phyloP scores from a whole-genome alignment of 2,113 vertebrate genomes.

The Ammospiza nelsoni region DNA sequence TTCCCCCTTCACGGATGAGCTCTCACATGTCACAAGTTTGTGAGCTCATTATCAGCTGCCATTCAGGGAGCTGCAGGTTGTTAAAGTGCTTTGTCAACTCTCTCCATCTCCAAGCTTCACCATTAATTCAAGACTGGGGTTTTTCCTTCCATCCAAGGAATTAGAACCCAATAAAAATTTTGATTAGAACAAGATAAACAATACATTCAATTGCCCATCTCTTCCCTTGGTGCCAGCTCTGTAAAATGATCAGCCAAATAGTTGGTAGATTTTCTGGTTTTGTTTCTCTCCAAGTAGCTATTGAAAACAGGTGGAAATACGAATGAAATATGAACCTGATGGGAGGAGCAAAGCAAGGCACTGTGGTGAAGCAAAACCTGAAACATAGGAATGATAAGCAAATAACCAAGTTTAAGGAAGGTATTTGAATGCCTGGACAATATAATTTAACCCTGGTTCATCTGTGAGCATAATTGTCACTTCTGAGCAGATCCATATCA shows the following conservation, averaged over 20 bases:
- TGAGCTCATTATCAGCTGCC: constrained; percentile 19
- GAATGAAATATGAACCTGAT: background rate
- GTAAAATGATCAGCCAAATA: background rate
- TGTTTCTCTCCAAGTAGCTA: background rate
- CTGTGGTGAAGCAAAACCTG: background rate
- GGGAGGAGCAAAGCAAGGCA: background rate
- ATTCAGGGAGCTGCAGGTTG: background rate
- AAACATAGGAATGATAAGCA: background rate
- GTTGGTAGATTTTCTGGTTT: background rate
- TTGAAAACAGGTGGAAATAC: background rate
- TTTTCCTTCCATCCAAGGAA: background rate
- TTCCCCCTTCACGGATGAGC: constrained; percentile 56
- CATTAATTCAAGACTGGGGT: background rate
- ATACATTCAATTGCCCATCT: background rate
- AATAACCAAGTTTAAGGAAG: background rate
- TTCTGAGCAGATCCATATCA: background rate
- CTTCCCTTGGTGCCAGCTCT: background rate
- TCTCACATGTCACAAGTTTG: background rate
- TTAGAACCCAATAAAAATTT: background rate
- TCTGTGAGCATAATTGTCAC: background rate
- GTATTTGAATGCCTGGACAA: background rate
- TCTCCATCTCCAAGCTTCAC: background rate
- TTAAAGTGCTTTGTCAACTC: constrained; percentile 1
- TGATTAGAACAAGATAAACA: background rate
- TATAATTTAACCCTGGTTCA: background rate